These are phyloP conservation scores for Elmis aenea DNA, from an alignment of 2,888 invertebrate species.

Conservation along the genomic window DNA sequence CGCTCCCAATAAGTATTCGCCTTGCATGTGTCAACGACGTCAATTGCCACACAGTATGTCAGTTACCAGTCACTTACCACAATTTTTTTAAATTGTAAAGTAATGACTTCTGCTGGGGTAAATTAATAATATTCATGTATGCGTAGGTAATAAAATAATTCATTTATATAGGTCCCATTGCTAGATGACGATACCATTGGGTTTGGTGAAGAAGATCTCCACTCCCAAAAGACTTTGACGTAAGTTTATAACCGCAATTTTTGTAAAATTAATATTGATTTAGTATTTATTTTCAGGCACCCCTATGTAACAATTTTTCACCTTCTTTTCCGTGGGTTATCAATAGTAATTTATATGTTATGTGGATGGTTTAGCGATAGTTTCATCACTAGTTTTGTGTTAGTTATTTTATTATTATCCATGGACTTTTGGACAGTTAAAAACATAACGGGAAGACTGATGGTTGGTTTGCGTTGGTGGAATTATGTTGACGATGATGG, in stretches of 20 bases:
- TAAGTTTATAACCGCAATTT: constrained; percentile 22
- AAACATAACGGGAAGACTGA: constrained; percentile 88
- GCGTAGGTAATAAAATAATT: no score
- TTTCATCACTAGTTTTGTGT: constrained; percentile 94
- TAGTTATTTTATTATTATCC: constrained; percentile 82
- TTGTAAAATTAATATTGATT: constrained; percentile 7
- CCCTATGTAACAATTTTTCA: constrained; percentile 92
- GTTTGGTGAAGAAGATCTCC: constrained; percentile 78
- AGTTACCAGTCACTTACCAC: no score
- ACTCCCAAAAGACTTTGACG: constrained; percentile 33
- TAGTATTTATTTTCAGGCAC: constrained; percentile 58
- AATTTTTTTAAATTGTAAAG: no score
- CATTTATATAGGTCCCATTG: constrained; percentile 64
- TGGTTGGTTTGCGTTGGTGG: constrained; percentile 99
- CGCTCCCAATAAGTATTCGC: no score
- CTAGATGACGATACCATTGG: constrained; percentile 82
- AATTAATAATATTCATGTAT: no score
- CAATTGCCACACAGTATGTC: no score
- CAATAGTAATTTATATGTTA: constrained; percentile 83
- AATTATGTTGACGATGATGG: constrained; percentile 98
- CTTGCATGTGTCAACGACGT: no score
- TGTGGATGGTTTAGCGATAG: constrained; percentile 87
- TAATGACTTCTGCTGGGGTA: no score
- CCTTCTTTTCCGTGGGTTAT: constrained; percentile 76
- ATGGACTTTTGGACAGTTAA: constrained; percentile 99